Conservation (phyloP, 2,888 invertebrate genomes). For the Volucella zonaria region DNA sequence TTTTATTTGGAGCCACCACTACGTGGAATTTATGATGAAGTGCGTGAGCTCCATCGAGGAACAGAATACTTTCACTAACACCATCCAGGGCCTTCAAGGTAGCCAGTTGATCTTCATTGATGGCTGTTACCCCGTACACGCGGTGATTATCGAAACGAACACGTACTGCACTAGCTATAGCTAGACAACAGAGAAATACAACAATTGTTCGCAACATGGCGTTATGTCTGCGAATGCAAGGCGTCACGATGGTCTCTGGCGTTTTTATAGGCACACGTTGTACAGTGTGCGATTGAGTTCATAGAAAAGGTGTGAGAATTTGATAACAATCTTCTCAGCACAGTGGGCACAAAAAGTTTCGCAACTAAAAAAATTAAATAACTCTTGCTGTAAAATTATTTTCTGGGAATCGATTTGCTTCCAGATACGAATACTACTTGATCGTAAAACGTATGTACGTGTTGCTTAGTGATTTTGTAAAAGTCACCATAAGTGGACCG, state of each 20-base stretch:
- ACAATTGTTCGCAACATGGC: constrained; percentile 54
- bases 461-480: too few relatives aligned
- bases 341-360: constrained; percentile 23
- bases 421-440: too few relatives aligned
- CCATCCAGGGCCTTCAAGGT: constrained; percentile 82
- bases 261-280: constrained; percentile 21
- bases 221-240: constrained; percentile 13
- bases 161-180: constrained; percentile 53
- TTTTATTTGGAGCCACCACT: constrained; percentile 76
- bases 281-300: not conserved
- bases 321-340: not conserved
- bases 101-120: constrained; percentile 82
- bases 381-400: not conserved
- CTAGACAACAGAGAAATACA: constrained; percentile 45
- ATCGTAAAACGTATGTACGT: too few relatives aligned
- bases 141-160: constrained; percentile 83
- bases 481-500: too few relatives aligned
- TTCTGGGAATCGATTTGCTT: too few relatives aligned
- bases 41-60: constrained; percentile 81
- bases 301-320: not conserved
- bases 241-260: not conserved
- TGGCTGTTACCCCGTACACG: constrained; percentile 84
- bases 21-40: constrained; percentile 83
- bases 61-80: constrained; percentile 80
- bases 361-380: too few relatives aligned